phyloP scores from a whole-genome alignment of 2,888 invertebrate species.

The Penaeus monodon region DNA sequence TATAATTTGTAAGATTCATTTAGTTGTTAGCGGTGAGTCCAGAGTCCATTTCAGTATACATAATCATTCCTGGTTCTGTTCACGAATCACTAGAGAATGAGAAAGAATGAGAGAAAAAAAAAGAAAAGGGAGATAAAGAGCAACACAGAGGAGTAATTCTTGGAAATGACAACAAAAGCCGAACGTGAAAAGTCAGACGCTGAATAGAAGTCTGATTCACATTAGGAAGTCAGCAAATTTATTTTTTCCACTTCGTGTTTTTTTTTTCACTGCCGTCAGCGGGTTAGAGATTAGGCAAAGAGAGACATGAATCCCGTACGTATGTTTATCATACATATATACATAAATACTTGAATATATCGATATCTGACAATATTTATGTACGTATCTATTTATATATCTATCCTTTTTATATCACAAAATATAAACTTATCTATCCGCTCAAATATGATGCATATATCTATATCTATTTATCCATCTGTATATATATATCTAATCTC shows the following conservation, averaged over 20 bases:
- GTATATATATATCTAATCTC: background rate
- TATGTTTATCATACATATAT: background rate
- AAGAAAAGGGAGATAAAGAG: background rate
- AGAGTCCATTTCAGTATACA: too few species aligned
- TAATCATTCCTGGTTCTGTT: background rate
- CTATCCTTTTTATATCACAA: background rate
- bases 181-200: background rate
- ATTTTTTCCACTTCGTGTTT: too few species aligned
- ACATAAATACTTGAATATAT: too few species aligned
- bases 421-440: too few species aligned
- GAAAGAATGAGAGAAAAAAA: conserved; percentile 17
- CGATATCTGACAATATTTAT: background rate
- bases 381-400: background rate
- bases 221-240: too few species aligned
- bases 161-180: background rate
- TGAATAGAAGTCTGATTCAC: too few species aligned
- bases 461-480: background rate
- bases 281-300: too few species aligned
- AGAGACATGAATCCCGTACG: too few species aligned
- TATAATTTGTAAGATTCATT: too few species aligned
- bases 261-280: too few species aligned
- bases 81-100: background rate
- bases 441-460: too few species aligned
- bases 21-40: too few species aligned
- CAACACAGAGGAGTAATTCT: background rate